phyloP scores from a whole-genome alignment of 1,140 invertebrate genomes.

The Wiebesia pumilae region DNA sequence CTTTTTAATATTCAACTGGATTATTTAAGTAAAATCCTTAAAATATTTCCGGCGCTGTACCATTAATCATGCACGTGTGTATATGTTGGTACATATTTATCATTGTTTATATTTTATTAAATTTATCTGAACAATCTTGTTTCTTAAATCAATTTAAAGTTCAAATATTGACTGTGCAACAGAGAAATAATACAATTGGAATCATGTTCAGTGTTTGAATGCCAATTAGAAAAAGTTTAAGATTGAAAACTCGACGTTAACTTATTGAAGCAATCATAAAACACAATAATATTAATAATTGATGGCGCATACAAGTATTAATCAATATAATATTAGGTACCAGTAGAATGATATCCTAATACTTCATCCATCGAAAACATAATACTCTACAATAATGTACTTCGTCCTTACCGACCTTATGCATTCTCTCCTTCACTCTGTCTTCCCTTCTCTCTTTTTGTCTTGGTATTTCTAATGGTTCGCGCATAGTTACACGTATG shows the following conservation, averaged over 20 bases:
- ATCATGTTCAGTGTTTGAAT: background rate
- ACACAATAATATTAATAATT: background rate
- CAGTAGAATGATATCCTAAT: background rate
- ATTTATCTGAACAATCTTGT: background rate
- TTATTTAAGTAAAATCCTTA: too few relatives aligned
- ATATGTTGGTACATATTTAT: too few relatives aligned
- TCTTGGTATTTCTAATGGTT: slow-evolving; percentile 10
- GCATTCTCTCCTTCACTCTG: background rate
- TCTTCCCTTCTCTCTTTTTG: background rate
- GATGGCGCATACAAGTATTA: background rate
- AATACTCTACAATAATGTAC: background rate
- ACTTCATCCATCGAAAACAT: background rate
- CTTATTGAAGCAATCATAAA: background rate
- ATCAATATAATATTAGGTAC: background rate
- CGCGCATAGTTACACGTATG: background rate
- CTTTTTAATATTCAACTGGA: too few relatives aligned
- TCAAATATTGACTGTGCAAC: background rate
- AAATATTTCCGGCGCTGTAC: too few relatives aligned
- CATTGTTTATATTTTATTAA: background rate
- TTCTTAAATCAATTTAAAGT: background rate
- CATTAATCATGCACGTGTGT: too few relatives aligned
- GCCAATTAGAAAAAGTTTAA: background rate
- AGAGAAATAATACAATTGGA: background rate
- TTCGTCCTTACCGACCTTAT: background rate
- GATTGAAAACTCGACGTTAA: background rate